Conservation (phyloP, 2,797 vertebrate species). For the Heliangelus exortis region DNA sequence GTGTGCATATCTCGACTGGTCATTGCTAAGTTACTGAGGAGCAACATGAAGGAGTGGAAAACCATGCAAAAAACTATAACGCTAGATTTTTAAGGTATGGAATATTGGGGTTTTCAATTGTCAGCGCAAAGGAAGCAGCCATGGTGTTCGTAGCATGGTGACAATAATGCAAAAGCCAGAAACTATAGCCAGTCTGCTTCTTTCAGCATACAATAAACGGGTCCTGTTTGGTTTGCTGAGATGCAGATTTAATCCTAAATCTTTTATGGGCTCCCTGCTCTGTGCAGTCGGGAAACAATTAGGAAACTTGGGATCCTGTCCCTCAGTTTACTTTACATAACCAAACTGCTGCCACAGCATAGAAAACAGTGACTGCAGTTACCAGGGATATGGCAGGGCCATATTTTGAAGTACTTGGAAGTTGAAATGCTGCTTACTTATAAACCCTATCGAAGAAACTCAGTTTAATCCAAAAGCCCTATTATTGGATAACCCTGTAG, state of each 20-base stretch:
- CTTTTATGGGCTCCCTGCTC: constrained; percentile 19
- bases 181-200: constrained; percentile 42
- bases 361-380: not conserved
- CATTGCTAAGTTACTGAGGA: constrained; percentile 83
- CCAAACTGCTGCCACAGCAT: not conserved
- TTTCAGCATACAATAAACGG: constrained; percentile 17
- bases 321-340: not conserved
- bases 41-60: constrained; percentile 75
- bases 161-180: constrained; percentile 50
- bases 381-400: not conserved
- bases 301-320: constrained; percentile 5
- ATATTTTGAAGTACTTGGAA: not conserved
- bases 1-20: constrained; percentile 84
- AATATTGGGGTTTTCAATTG: constrained; percentile 68
- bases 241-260: constrained; percentile 48
- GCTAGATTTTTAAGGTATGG: constrained; percentile 68
- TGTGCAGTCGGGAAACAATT: constrained; percentile 23
- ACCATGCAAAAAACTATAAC: constrained; percentile 65
- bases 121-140: constrained; percentile 45
- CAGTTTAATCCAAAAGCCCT: not conserved
- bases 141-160: constrained; percentile 26
- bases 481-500: fast-evolving
- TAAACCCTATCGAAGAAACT: not conserved
- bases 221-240: constrained; percentile 49
- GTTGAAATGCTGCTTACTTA: not conserved